phyloP scores from a whole-genome alignment of 2,888 invertebrate species.

The Hirudinaria manillensis region DNA sequence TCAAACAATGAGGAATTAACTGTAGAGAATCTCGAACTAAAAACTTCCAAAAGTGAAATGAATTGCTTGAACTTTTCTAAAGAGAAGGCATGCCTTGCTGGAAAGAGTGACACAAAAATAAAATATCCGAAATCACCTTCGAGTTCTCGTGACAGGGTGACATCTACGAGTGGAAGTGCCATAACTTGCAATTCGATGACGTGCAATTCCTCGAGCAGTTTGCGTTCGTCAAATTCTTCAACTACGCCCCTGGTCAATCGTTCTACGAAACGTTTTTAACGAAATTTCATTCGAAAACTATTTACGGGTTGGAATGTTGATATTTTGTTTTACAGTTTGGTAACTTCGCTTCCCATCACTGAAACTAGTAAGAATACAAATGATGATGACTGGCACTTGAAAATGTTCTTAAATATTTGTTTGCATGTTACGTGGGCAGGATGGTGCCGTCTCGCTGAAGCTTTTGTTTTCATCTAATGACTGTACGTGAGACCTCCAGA shows the following conservation, averaged over 20 bases:
- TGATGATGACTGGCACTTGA: too few species aligned
- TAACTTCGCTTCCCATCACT: too few species aligned
- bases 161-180: not conserved
- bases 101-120: not conserved
- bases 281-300: too few species aligned
- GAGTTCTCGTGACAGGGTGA: not conserved
- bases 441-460: too few species aligned
- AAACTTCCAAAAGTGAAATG: not conserved
- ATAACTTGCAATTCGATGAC: not conserved
- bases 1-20: not conserved
- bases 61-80: not conserved
- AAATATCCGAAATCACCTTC: not conserved
- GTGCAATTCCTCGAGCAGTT: not conserved
- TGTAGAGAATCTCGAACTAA: not conserved
- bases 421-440: too few species aligned
- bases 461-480: too few species aligned
- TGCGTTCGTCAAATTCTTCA: not conserved
- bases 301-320: too few species aligned
- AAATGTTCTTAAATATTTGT: too few species aligned
- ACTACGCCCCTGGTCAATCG: not conserved
- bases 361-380: too few species aligned
- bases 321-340: too few species aligned
- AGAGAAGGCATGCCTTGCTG: not conserved
- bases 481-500: too few species aligned
- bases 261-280: not conserved